phyloP scores from a whole-genome alignment of 2,113 vertebrate species.

The Malurus cyaneus region DNA sequence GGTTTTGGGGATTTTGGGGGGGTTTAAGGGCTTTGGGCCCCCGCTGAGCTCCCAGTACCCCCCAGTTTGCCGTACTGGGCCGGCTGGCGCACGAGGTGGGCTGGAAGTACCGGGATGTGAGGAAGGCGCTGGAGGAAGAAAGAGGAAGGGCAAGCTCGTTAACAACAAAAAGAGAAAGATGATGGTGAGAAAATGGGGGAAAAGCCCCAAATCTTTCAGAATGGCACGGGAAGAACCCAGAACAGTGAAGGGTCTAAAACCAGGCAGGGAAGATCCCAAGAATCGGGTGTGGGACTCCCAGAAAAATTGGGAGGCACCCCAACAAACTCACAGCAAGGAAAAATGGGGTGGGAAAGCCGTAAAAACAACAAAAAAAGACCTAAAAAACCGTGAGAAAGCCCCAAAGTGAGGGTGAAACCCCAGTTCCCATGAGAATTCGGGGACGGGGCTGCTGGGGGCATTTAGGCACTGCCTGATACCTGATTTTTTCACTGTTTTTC shows the following conservation, averaged over 20 bases:
- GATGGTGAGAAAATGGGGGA: neutral
- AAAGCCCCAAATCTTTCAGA: accelerated
- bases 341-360: accelerated
- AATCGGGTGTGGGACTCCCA: too few relatives aligned
- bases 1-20: too few relatives aligned
- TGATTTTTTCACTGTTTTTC: neutral
- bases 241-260: neutral
- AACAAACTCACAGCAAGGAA: neutral
- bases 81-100: neutral
- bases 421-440: accelerated
- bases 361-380: neutral
- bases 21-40: too few relatives aligned
- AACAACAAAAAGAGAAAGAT: neutral
- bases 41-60: accelerated
- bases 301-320: too few relatives aligned
- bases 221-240: too few relatives aligned
- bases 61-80: neutral
- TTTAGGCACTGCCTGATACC: accelerated
- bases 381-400: neutral
- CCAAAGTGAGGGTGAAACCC: accelerated
- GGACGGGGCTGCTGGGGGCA: too few relatives aligned
- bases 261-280: accelerated
- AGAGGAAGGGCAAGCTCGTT: too few relatives aligned
- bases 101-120: neutral
- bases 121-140: neutral